These are phyloP conservation scores for Xestoiulus laeticollis DNA, from an alignment of 2,888 invertebrate species.

Conservation along the genomic window DNA sequence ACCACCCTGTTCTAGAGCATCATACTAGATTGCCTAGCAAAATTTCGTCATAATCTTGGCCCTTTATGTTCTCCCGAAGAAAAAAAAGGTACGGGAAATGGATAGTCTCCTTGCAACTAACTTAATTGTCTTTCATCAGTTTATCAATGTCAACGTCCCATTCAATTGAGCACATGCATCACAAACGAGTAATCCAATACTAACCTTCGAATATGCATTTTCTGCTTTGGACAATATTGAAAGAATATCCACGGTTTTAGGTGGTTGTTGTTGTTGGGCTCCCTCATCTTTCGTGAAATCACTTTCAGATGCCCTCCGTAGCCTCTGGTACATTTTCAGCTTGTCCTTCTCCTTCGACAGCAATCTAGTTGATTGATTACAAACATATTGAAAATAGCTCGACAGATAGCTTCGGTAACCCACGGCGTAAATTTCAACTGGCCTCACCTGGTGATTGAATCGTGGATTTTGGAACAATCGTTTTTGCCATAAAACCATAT, in stretches of 20 bases:
- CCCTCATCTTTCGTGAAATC: constrained; percentile 57
- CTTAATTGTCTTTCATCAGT: no score
- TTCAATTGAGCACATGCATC: no score
- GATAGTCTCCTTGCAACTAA: no score
- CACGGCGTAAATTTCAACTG: not conserved
- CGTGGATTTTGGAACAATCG: constrained; percentile 84
- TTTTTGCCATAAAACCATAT: constrained; percentile 95
- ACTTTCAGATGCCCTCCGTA: constrained; percentile 60
- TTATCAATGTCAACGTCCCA: no score
- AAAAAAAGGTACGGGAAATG: no score
- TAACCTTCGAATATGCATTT: constrained; percentile 78
- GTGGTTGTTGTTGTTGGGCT: not conserved
- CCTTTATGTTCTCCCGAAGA: no score
- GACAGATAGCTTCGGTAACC: not conserved
- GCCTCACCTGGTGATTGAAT: constrained; percentile 70
- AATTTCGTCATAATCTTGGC: no score
- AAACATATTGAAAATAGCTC: no score
- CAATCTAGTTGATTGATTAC: constrained; percentile 44
- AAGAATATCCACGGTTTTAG: constrained; percentile 68
- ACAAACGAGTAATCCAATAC: not conserved
- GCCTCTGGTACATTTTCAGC: constrained; percentile 52
- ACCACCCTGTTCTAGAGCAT: no score
- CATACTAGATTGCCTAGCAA: no score
- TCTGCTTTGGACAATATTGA: constrained; percentile 90
- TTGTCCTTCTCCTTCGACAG: constrained; percentile 52